Evolutionary conservation across 2,888 invertebrate genomes (phyloP).

Genomic region (Dione vanillae): DNA sequence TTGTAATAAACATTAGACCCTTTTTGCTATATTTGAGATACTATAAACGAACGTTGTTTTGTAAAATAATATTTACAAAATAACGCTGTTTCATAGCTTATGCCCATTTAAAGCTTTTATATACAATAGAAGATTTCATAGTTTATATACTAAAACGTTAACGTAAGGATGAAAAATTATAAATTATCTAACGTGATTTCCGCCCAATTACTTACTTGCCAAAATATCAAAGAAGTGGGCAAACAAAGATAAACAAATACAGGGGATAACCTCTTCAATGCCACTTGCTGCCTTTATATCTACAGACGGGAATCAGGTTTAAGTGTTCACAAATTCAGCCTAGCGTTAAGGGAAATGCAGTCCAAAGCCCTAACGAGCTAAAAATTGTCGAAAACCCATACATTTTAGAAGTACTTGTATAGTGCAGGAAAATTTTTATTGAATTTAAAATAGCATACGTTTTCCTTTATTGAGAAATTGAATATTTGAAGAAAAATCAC

Average conservation of each 20-base stretch:
- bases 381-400: constrained; percentile 28
- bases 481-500: no score
- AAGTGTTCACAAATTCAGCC: constrained; percentile 22
- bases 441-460: constrained; percentile 19
- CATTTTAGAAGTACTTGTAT: constrained; percentile 23
- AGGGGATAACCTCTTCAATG: constrained; percentile 22
- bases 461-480: constrained; percentile 18
- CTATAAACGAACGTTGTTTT: no score
- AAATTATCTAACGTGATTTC: neutral
- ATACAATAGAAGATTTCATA: neutral
- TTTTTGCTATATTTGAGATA: no score
- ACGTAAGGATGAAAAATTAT: neutral
- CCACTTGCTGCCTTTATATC: constrained; percentile 28
- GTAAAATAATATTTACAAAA: no score
- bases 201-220: constrained; percentile 16
- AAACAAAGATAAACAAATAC: constrained; percentile 27
- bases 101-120: no score
- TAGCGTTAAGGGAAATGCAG: constrained; percentile 29
- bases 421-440: constrained; percentile 22
- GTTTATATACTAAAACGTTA: neutral
- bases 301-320: constrained; percentile 24
- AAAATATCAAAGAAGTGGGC: constrained; percentile 8
- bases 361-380: constrained; percentile 29
- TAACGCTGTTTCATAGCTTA: no score
- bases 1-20: no score